Percentiles rank a stretch among this genome's conserved stretches.
phyloP scores from a whole-genome alignment of 2,888 invertebrate species.

The Drosophila ochracea region DNA sequence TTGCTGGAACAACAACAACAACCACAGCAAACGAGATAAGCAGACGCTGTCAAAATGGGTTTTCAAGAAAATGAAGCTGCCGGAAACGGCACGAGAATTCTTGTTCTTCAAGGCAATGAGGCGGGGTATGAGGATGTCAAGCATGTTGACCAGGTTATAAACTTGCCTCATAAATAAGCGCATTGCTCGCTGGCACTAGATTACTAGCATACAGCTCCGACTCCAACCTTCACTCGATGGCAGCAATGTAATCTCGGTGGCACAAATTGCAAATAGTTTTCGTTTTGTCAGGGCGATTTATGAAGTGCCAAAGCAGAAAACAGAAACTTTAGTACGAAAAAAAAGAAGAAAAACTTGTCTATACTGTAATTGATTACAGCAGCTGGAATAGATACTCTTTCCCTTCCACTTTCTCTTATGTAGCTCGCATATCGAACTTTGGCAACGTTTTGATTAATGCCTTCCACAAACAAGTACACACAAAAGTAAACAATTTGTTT shows the following conservation, averaged over 20 bases:
- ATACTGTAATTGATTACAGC: constrained; percentile 51
- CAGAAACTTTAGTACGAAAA: constrained; percentile 26
- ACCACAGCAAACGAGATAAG: constrained; percentile 10
- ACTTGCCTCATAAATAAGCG: constrained; percentile 47
- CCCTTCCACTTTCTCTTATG: neutral
- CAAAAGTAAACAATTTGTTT: constrained; percentile 38
- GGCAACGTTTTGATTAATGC: constrained; percentile 59
- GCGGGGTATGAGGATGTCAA: neutral
- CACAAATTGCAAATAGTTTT: constrained; percentile 53
- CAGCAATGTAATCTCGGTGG: constrained; percentile 27
- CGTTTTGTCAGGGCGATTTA: constrained; percentile 49
- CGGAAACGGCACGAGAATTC: constrained; percentile 26
- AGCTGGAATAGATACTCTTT: constrained; percentile 31
- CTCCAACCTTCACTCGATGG: neutral
- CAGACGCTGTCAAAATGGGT: constrained; percentile 48
- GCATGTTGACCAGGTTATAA: constrained; percentile 44
- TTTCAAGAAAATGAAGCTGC: constrained; percentile 16
- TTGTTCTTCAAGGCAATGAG: neutral
- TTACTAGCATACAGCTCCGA: constrained; percentile 12
- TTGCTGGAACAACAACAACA: constrained; percentile 20
- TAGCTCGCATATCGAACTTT: constrained; percentile 23
- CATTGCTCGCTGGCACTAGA: constrained; percentile 38
- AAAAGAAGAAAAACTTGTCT: constrained; percentile 15
- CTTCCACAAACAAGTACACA: neutral
- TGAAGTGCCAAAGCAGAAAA: constrained; percentile 31